Base-by-base conservation (phyloP, 2,797 vertebrate species). In the Enteromius paludinosus region DNA sequence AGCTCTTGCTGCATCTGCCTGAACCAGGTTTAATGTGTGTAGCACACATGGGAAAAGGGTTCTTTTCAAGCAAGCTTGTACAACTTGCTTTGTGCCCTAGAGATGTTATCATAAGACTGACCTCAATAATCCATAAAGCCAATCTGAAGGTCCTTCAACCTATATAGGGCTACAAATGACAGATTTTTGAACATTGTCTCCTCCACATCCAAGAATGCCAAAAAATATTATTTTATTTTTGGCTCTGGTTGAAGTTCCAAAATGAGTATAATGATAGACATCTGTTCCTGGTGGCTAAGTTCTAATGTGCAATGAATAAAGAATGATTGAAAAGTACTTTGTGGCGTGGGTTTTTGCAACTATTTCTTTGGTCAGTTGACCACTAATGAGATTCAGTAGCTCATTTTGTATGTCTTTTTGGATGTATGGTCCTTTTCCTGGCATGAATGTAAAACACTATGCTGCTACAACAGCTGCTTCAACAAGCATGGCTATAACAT, bases 221-320 rank as follows among this genome's bases (percentile, higher is more conserved):
- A 25, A 28, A 61, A 61, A 61, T 28, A 61, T 28, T 3, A 0
- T 17, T 62, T 62, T 62, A 62, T 30, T 62, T 62, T 28, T 62
- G 14, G 25, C 59, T 62, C 25, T 30, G 59, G 25, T 14, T 17
- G 6, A n/a, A 30, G 1, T 62, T 62, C 14, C 59, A 66, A 20
- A 54, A 11, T 54, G 20, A 0, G 9, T 54, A 54, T 54, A 71
- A 72, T 35, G 49, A 72, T 72, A 28, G 45, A 33, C 45, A 72
- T 52, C 49, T 72, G 70, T 28, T 72, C 45, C 28, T 33, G 17
- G 70, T 52, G 70, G 30, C 28, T 72, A 72, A 52, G 49, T 43
- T 52, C 28, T 33, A 47, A 28, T 52, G 45, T 72, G 11, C 45
- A 33, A 17, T 72, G 43, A 25, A 72, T 72, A 25, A 25, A 72